Evolutionary conservation across 1,140 invertebrate species (phyloP).

Genomic region (Proctacanthus coquilletti): DNA sequence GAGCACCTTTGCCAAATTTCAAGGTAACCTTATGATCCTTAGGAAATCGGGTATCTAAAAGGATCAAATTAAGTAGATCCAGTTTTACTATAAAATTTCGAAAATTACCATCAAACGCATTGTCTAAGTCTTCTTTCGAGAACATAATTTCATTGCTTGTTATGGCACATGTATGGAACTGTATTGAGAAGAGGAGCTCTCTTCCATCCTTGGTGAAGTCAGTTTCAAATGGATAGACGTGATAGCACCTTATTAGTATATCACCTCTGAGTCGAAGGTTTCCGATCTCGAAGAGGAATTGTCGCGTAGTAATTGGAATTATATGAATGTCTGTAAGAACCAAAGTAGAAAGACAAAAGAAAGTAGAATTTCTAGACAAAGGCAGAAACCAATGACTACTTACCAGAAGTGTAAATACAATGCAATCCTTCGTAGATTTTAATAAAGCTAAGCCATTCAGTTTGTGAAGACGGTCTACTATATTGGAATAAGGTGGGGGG

Average conservation of each 20-base stretch:
- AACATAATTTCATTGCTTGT: slow-evolving; percentile 3
- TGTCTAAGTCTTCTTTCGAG: slow-evolving; percentile 6
- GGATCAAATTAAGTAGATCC: not conserved
- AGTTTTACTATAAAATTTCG: slow-evolving; percentile 2
- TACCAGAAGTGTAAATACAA: slow-evolving; percentile 49
- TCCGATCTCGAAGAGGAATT: slow-evolving; percentile 8
- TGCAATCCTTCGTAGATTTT: slow-evolving; percentile 52
- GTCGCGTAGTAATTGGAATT: slow-evolving; percentile 9
- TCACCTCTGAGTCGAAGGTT: slow-evolving; percentile 50
- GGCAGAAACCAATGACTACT: not conserved
- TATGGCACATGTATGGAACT: slow-evolving; percentile 13
- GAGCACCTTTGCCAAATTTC: not conserved
- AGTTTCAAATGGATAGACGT: slow-evolving; percentile 16
- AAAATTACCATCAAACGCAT: slow-evolving; percentile 7
- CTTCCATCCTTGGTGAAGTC: slow-evolving; percentile 15
- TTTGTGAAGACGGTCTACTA: slow-evolving; percentile 37
- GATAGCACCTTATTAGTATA: slow-evolving; percentile 61
- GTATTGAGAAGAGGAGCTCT: slow-evolving; percentile 33
- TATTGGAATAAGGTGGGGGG: slow-evolving; percentile 7
- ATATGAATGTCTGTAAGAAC: slow-evolving; percentile 6
- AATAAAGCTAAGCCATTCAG: slow-evolving; percentile 46
- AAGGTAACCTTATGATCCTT: slow-evolving; percentile 6
- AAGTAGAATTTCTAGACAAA: not conserved
- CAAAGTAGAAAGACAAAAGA: not conserved
- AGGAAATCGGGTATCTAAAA: slow-evolving; percentile 7